Percentiles rank a stretch among this genome's conserved stretches.
Conservation (phyloP, 2,797 vertebrate species). For the Notolabrus celidotus region DNA sequence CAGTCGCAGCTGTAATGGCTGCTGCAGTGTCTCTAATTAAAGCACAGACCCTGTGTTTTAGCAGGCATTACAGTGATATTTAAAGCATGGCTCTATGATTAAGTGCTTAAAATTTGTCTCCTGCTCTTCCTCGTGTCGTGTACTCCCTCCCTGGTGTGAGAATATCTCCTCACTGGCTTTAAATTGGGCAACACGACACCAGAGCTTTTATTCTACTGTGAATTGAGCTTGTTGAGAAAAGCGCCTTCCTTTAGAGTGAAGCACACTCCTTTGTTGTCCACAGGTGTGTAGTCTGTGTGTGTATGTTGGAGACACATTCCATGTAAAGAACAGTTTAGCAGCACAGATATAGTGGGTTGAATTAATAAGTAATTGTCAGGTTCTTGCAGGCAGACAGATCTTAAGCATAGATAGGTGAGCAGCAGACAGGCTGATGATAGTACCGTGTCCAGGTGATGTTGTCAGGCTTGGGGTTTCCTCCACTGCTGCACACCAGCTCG, state of each 20-base stretch:
- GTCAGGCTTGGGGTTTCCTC: slow-evolving; percentile 77
- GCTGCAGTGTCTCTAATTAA: slow-evolving; percentile 75
- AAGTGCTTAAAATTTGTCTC: slow-evolving; percentile 78
- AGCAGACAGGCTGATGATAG: slow-evolving; percentile 14
- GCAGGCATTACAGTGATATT: slow-evolving; percentile 76
- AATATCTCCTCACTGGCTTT: slow-evolving; percentile 38
- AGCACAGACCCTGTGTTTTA: slow-evolving; percentile 78
- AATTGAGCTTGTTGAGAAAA: slow-evolving; percentile 33
- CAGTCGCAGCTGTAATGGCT: slow-evolving; percentile 63
- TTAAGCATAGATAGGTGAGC: slow-evolving; percentile 2
- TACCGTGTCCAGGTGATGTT: slow-evolving; percentile 85
- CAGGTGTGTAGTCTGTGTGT: slow-evolving; percentile 15
- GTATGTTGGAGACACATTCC: slow-evolving; percentile 52
- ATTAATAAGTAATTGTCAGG: slow-evolving; percentile 45
- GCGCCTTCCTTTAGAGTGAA: slow-evolving; percentile 25
- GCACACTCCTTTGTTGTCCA: slow-evolving; percentile 44
- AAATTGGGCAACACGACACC: slow-evolving; percentile 68
- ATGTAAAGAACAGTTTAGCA: slow-evolving; percentile 52
- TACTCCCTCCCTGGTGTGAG: slow-evolving; percentile 68
- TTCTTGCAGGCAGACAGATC: slow-evolving; percentile 22
- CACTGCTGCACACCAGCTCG: slow-evolving; percentile 74
- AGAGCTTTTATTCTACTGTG: slow-evolving; percentile 48
- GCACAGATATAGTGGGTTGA: slow-evolving; percentile 10
- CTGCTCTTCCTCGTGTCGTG: slow-evolving; percentile 68
- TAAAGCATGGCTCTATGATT: slow-evolving; percentile 79